phyloP scores from a whole-genome alignment of 2,797 vertebrate genomes.

The Prionace glauca region DNA sequence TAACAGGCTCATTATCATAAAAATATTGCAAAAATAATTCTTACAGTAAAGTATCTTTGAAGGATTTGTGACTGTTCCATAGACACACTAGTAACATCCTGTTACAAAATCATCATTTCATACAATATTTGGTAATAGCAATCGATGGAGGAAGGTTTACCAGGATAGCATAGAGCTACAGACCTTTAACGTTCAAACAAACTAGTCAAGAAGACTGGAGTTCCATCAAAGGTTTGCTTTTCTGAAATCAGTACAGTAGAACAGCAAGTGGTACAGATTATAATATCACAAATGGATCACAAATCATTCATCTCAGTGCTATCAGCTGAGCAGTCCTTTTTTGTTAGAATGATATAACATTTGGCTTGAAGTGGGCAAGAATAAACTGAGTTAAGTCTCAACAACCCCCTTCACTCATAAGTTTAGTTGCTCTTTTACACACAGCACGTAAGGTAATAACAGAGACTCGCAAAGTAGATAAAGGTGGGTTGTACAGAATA shows the following conservation, averaged over 20 bases:
- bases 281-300: neutral
- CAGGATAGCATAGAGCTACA: neutral
- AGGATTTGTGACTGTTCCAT: neutral
- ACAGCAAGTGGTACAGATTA: neutral
- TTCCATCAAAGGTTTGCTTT: neutral
- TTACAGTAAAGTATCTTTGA: neutral
- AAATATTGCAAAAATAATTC: neutral
- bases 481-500: neutral
- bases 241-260: neutral
- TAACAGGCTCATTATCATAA: neutral
- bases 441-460: neutral
- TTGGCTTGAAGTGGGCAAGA: neutral
- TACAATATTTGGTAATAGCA: neutral
- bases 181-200: neutral
- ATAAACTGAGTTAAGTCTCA: neutral
- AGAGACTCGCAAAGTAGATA: neutral
- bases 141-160: neutral
- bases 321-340: neutral
- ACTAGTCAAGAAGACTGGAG: neutral
- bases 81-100: neutral
- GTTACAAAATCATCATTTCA: neutral
- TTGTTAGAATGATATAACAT: neutral
- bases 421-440: neutral
- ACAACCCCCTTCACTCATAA: neutral
- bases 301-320: too few relatives aligned